These are phyloP conservation scores for Atrichornis clamosus DNA, from an alignment of 2,113 vertebrate species.

Conservation along the genomic window DNA sequence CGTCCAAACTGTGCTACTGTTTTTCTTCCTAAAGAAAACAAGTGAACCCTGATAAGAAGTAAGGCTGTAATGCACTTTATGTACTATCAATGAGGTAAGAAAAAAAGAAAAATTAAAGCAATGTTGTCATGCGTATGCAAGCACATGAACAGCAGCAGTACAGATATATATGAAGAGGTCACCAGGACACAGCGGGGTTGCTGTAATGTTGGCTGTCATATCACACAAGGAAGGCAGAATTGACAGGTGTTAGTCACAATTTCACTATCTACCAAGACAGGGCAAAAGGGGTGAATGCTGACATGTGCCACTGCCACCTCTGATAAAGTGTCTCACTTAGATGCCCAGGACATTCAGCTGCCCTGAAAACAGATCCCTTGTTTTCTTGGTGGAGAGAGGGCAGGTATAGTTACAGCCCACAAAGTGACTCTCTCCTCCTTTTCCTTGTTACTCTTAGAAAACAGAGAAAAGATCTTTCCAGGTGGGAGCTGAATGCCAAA, in stretches of 20 bases:
- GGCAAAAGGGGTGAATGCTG: not conserved
- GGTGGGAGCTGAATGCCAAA: not conserved
- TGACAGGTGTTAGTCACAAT: not conserved
- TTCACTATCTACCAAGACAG: not conserved
- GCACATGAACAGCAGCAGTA: accelerated
- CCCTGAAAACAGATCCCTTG: not conserved
- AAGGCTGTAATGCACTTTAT: not conserved
- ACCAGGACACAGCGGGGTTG: accelerated
- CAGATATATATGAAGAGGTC: not conserved
- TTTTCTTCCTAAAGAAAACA: not conserved
- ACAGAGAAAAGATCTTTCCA: not conserved
- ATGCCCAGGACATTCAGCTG: not conserved
- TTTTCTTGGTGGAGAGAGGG: not conserved
- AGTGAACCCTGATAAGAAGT: not conserved
- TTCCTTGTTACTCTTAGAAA: not conserved
- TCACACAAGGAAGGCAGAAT: not conserved
- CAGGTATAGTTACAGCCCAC: not conserved
- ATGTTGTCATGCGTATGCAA: accelerated
- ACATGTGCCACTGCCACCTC: not conserved
- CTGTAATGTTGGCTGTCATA: not conserved
- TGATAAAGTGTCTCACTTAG: not conserved
- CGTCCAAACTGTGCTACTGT: not conserved
- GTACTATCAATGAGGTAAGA: not conserved
- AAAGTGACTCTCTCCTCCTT: not conserved
- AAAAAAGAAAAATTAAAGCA: not conserved